These are phyloP conservation scores for Paguma larvata DNA, from an alignment of 2,797 vertebrate species.

Conservation along the genomic window DNA sequence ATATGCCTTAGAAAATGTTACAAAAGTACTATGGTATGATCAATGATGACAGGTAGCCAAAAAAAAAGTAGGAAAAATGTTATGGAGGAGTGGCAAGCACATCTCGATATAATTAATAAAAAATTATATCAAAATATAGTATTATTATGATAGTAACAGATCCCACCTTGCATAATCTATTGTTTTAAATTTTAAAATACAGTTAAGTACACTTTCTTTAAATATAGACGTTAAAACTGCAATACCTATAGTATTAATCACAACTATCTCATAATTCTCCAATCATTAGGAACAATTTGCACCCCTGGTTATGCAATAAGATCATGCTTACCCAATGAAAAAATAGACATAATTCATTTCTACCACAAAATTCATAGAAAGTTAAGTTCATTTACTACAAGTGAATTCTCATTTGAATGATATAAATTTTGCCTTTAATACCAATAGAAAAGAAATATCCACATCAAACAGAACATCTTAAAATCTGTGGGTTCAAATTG, in stretches of 20 bases:
- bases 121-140: background rate
- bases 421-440: background rate
- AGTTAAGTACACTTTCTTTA: background rate
- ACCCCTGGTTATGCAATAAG: background rate
- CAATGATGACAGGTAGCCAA: background rate
- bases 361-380: background rate
- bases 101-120: background rate
- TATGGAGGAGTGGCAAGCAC: background rate
- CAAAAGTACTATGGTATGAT: background rate
- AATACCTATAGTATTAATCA: background rate
- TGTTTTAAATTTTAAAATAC: background rate
- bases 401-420: background rate
- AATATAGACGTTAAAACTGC: background rate
- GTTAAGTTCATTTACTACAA: background rate
- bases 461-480: background rate
- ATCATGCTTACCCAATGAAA: background rate
- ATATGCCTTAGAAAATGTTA: background rate
- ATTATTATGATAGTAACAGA: background rate
- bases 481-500: background rate
- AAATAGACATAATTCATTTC: background rate
- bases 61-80: background rate
- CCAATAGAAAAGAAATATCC: background rate
- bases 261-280: background rate
- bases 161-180: background rate
- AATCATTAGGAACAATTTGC: background rate